Conservation (phyloP, 2,797 vertebrate species). For the Fratercula arctica region DNA sequence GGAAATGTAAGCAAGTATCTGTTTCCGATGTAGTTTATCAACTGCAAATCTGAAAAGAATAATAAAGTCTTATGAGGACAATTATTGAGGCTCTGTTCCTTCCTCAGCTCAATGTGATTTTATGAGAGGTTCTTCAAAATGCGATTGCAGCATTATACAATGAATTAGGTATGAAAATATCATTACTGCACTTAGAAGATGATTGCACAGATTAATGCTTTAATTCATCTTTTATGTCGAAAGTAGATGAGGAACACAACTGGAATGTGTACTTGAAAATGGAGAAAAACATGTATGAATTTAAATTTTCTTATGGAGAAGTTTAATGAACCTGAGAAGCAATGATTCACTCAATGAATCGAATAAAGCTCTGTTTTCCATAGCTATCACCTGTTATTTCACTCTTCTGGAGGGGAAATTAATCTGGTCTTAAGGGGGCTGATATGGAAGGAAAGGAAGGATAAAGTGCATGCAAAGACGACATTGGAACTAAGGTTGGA, state of each 20-base stretch:
- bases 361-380: conserved; percentile 25
- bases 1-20: background rate
- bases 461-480: background rate
- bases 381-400: conserved; percentile 23
- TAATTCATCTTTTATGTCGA: conserved; percentile 19
- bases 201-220: conserved; percentile 14
- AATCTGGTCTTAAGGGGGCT: background rate
- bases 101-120: background rate
- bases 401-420: background rate
- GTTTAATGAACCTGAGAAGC: conserved; percentile 23
- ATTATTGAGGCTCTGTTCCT: background rate
- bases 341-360: conserved; percentile 6
- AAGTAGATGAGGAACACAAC: conserved; percentile 19
- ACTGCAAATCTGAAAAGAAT: background rate
- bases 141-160: background rate
- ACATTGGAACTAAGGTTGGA: background rate
- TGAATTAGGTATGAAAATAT: conserved; percentile 2
- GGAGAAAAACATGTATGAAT: conserved; percentile 26
- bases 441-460: background rate
- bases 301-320: conserved; percentile 19
- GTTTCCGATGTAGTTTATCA: background rate
- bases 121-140: conserved; percentile 13
- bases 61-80: background rate
- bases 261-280: conserved; percentile 1
- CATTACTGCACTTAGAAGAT: background rate